Evolutionary conservation across 2,797 vertebrate species (phyloP), one percentile per base, ranked within the genome.

Genomic region (Todus mexicanus): DNA sequence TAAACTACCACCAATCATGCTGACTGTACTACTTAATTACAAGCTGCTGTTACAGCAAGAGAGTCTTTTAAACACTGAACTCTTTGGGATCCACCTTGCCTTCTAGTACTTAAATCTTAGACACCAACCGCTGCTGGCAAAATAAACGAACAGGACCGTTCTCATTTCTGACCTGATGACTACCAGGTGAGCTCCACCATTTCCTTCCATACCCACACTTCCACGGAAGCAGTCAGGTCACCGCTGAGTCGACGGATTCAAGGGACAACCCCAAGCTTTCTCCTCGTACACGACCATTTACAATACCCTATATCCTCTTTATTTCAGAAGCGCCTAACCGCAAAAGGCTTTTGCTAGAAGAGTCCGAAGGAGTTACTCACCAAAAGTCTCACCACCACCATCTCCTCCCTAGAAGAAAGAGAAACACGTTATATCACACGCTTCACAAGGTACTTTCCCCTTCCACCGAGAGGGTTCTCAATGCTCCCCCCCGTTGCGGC

Each of bases 371-470:
- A 84, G 60, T 81, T 96, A 97, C 97, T 97, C 88, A 97, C 97
- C 97, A 47, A 29, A 94, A 89, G 63, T 60, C 35, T 97, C 96
- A 77, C 79, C 93, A 68, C 87, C 93, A 75, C 29, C 93, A 92
- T 96, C 96, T 89, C 78, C 83, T 54, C 94, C 96, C 97, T 97
- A 74, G 69, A 91, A 96, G 66, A 94, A 57, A 94, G 35, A 96
- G 53, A 33, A 64, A 81, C 27, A 64, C 3, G 13, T 96, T 86
- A 89, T 15, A 54, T 31, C 21, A 70, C 29, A 21, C 12, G 12
- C 31, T 85, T 84, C 64, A 68, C 45, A 29, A 48, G 1, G 5
- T 19, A 15, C 48, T 79, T 87, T 53, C n/a, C 64, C 43, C 11
- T 47, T 86, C 66, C 31, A 15, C 11, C 2, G 1, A 56, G 26